Percentiles rank a stretch among this genome's conserved stretches.
These are phyloP conservation scores for Lumbricus terrestris DNA, from an alignment of 2,888 invertebrate genomes.

Conservation along the genomic window DNA sequence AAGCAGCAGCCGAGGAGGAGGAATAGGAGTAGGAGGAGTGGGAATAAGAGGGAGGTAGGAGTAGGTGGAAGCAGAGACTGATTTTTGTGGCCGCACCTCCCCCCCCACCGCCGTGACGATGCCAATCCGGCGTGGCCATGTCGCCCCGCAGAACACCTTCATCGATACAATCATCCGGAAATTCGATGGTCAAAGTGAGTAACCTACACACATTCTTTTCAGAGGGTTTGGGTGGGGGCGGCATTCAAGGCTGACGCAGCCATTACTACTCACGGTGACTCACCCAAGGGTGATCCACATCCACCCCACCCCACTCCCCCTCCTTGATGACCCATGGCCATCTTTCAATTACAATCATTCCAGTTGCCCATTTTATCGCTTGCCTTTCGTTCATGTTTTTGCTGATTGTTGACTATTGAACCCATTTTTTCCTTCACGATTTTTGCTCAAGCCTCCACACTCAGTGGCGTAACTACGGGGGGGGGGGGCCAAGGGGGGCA, in stretches of 20 bases:
- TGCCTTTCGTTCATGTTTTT: too few species aligned
- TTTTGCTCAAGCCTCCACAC: too few species aligned
- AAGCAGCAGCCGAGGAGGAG: not conserved
- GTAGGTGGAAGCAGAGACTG: not conserved
- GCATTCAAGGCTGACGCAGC: not conserved
- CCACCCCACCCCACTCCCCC: not conserved
- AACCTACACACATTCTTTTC: not conserved
- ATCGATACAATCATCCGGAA: conserved; percentile 80
- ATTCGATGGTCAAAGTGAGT: conserved; percentile 81
- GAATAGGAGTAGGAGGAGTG: not conserved
- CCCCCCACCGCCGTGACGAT: conserved; percentile 40
- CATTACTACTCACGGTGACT: too few species aligned
- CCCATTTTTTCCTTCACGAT: too few species aligned
- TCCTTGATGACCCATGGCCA: not conserved
- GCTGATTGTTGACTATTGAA: too few species aligned
- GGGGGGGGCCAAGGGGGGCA: too few species aligned
- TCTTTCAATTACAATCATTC: not conserved
- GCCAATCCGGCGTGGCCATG: conserved; percentile 68
- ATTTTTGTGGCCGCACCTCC: too few species aligned
- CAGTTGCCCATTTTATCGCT: too few species aligned
- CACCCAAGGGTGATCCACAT: not conserved
- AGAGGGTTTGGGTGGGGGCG: too few species aligned
- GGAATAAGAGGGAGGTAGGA: not conserved
- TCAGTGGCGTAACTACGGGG: too few species aligned
- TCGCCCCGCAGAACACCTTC: conserved; percentile 78